These are phyloP conservation scores for Odontamblyopus rebecca DNA, from an alignment of 2,797 vertebrate genomes.

Conservation along the genomic window DNA sequence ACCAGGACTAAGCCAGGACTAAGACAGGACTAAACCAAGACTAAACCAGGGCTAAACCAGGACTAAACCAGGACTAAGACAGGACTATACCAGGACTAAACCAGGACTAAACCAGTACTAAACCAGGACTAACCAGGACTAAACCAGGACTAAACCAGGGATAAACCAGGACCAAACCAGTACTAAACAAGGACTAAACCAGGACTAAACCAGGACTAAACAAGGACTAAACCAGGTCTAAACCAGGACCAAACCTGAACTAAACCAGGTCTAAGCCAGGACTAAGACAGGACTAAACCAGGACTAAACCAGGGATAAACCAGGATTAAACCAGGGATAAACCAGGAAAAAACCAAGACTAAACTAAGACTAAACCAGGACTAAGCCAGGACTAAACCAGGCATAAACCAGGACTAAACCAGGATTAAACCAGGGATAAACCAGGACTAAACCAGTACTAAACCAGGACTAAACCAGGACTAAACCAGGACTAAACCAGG, in stretches of 20 bases:
- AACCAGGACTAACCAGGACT: neutral
- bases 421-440: neutral
- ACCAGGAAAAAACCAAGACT: neutral
- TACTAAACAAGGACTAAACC: neutral
- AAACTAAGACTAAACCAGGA: neutral
- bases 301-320: neutral
- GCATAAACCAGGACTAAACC: neutral
- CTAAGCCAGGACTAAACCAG: neutral
- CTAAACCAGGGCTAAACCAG: too few relatives aligned
- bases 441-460: neutral
- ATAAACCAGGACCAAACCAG: neutral
- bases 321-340: neutral
- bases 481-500: too few relatives aligned
- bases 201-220: neutral
- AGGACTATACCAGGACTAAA: conserved; percentile 29
- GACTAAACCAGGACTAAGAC: too few relatives aligned
- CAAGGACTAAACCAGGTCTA: neutral
- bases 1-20: too few relatives aligned
- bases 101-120: neutral
- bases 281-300: conserved; percentile 26
- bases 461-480: too few relatives aligned
- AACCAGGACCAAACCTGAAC: neutral
- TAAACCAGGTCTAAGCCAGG: neutral
- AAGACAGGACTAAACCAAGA: too few relatives aligned
- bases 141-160: neutral